A percentile compares a stretch with the other conserved stretches of the same genome.
Evolutionary conservation across 1,140 invertebrate genomes (phyloP).

Genomic region (Eulimnadia texana): DNA sequence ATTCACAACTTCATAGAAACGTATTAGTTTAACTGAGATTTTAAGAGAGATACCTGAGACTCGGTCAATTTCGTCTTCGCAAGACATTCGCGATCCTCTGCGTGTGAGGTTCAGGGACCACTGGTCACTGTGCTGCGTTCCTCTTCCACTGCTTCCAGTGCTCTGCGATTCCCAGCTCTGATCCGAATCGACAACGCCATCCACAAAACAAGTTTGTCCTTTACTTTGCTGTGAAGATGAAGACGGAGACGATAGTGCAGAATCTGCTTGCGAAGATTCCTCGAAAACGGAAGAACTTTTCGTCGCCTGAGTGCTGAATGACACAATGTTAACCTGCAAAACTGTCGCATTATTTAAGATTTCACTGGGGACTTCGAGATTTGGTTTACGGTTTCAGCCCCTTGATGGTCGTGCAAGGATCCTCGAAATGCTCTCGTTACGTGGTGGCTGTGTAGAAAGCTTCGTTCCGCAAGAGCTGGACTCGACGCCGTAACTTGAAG

Average conservation of each 20-base stretch:
- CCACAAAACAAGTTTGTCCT: not conserved
- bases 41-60: not conserved
- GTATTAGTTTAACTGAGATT: not conserved
- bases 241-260: not conserved
- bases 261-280: not conserved
- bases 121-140: conserved; percentile 4
- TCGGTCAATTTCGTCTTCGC: not conserved
- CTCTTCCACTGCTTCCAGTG: conserved; percentile 5
- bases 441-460: too few relatives aligned
- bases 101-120: not conserved
- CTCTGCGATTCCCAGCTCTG: conserved; percentile 10
- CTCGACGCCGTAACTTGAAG: too few relatives aligned
- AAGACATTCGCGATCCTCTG: not conserved
- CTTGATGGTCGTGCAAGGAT: too few relatives aligned
- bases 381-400: too few relatives aligned
- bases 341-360: not conserved
- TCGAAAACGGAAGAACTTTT: not conserved
- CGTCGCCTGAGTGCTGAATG: not conserved
- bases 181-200: conserved; percentile 4
- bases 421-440: too few relatives aligned
- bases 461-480: too few relatives aligned
- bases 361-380: too few relatives aligned
- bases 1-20: not conserved
- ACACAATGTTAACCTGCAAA: not conserved
- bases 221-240: not conserved